Percentiles rank a stretch among this genome's conserved stretches.
phyloP scores from a whole-genome alignment of 37 sponge, comb jelly and placozoan genomes.

The Beroe ovata region DNA sequence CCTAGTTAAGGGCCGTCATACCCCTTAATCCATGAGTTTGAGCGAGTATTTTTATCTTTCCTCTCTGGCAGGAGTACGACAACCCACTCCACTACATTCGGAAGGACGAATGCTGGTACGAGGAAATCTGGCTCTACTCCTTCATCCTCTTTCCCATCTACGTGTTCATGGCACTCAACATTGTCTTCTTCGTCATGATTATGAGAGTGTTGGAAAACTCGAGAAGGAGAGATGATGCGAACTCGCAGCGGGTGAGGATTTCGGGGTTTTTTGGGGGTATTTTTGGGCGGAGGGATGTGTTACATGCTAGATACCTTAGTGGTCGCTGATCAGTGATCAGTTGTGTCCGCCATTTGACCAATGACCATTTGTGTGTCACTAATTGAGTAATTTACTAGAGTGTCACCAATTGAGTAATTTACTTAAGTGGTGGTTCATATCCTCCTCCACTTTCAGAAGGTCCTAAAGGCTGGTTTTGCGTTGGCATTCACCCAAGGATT shows the following conservation, averaged over 20 bases:
- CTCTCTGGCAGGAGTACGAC: neutral
- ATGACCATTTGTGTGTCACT: too few relatives aligned
- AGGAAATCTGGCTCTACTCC: slow-evolving; percentile 38
- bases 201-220: slow-evolving; percentile 8
- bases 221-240: neutral
- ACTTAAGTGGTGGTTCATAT: too few relatives aligned
- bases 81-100: slow-evolving; percentile 19
- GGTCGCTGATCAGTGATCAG: too few relatives aligned
- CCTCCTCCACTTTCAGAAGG: slow-evolving; percentile 32
- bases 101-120: slow-evolving; percentile 17
- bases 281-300: too few relatives aligned
- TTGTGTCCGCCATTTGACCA: too few relatives aligned
- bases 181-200: neutral
- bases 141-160: slow-evolving; percentile 62
- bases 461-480: slow-evolving; percentile 52
- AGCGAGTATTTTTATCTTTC: neutral
- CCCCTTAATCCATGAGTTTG: too few relatives aligned
- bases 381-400: too few relatives aligned
- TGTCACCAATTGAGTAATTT: too few relatives aligned
- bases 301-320: too few relatives aligned
- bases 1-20: too few relatives aligned
- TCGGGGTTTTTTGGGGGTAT: too few relatives aligned
- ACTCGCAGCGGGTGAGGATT: neutral
- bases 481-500: slow-evolving; percentile 53
- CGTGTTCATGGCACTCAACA: slow-evolving; percentile 11